phyloP scores from a whole-genome alignment of 2,888 invertebrate genomes.

The Apoda limacodes region DNA sequence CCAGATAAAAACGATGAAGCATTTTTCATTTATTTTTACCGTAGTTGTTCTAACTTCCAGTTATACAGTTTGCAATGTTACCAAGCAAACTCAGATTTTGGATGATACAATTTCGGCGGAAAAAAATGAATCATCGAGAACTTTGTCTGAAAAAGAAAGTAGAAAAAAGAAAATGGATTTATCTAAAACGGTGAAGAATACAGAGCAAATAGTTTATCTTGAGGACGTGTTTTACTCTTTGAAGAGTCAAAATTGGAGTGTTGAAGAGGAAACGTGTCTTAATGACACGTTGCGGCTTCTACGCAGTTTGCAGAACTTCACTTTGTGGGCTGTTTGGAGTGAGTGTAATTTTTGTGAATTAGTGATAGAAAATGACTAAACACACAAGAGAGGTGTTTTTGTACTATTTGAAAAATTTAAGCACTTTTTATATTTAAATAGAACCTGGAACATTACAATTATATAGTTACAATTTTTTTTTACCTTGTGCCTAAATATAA shows the following conservation, averaged over 20 bases:
- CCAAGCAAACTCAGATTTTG: no score
- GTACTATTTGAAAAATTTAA: no score
- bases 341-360: no score
- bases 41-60: no score
- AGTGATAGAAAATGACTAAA: no score
- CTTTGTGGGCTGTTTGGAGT: conserved; percentile 71
- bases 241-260: conserved; percentile 45
- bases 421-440: no score
- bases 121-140: conserved; percentile 13
- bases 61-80: no score
- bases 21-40: conserved; percentile 18
- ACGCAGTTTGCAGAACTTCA: conserved; percentile 56
- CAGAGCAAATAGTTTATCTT: conserved; percentile 36
- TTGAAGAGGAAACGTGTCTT: conserved; percentile 41
- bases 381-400: no score
- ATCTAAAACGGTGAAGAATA: conserved; percentile 20
- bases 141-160: conserved; percentile 12
- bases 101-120: conserved; percentile 25
- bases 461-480: not conserved
- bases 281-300: conserved; percentile 42
- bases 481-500: not conserved
- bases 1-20: conserved; percentile 29
- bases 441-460: no score
- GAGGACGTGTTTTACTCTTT: conserved; percentile 50
- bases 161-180: conserved; percentile 20